Evolutionary conservation across 2,113 vertebrate species (phyloP), one percentile per base, ranked within the genome.

Genomic region (Ceyx margarethae): DNA sequence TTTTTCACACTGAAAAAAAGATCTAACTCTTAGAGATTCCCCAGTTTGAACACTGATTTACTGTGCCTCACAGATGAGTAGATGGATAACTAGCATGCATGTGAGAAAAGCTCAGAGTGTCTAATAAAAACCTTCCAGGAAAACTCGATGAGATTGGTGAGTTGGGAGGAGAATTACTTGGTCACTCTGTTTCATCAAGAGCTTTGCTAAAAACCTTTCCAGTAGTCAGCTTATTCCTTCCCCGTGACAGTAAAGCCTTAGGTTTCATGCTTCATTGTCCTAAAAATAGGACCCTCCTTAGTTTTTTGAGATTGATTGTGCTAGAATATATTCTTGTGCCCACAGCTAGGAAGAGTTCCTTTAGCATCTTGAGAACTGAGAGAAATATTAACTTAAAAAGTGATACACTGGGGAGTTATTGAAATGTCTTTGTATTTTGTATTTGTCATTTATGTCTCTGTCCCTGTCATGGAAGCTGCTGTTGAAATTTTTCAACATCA

Each of bases 401-500:
- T 48, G 78, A 51, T 89, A 56, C 35, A 61, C 56, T 62, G 67
- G 37, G 81, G 69, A 95, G 91, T 96, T 95, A 94, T 92, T 94
- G 91, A 95, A 93, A 92, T 93, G 84, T 81, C 95, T 94, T 95
- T 95, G 75, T 96, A 93, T 95, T 95, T 93, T 88, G 62, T 95
- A 91, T 96, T 96, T 96, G 94, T 96, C 92, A 91, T 95, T 96
- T 96, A 90, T 90, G 91, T 95, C 92, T 95, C 89, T 95, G 95
- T 96, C 95, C 95, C 91, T 95, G 92, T 95, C 96, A 93, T 92
- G 60, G 95, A 96, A 96, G 95, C 89, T 96, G 95, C 96, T 96
- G 96, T 94, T 96, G 94, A 96, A 96, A 96, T 96, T 91, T 89
- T 95, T 96, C 95, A 95, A 93, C 92, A 96, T 96, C 94, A 96